These are phyloP conservation scores for Limnephilus lunatus DNA, from an alignment of 2,888 invertebrate species.

Conservation along the genomic window DNA sequence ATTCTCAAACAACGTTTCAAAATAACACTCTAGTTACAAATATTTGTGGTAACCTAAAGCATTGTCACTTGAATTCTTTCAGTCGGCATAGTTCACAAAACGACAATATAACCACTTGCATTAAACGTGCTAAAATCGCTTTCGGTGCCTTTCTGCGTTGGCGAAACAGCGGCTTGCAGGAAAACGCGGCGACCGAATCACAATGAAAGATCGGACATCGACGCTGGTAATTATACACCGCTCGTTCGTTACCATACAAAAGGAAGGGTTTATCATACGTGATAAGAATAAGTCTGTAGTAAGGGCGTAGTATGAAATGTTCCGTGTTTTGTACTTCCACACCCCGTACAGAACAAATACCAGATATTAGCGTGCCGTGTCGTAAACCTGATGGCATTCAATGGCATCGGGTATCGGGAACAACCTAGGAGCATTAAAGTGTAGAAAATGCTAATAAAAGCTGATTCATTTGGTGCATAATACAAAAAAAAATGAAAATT, in stretches of 20 bases:
- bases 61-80: not conserved
- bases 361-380: slow-evolving; percentile 53
- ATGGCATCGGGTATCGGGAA: not conserved
- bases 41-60: not conserved
- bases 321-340: slow-evolving; percentile 41
- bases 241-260: slow-evolving; percentile 55
- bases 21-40: not conserved
- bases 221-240: slow-evolving; percentile 60
- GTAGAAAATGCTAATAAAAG: not conserved
- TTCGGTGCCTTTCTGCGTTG: not conserved
- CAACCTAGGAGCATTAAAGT: not conserved
- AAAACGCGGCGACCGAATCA: slow-evolving; percentile 30
- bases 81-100: not conserved
- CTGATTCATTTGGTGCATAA: not conserved
- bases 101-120: not conserved
- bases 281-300: slow-evolving; percentile 53
- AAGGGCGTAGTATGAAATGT: slow-evolving; percentile 55
- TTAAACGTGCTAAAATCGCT: not conserved
- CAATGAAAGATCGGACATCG: slow-evolving; percentile 57
- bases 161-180: not conserved
- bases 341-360: slow-evolving; percentile 54
- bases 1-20: not conserved
- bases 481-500: not conserved
- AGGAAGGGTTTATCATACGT: slow-evolving; percentile 61
- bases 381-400: slow-evolving; percentile 53